Base-by-base conservation (phyloP, 2,797 vertebrate species). In the Eulemur mongoz region DNA sequence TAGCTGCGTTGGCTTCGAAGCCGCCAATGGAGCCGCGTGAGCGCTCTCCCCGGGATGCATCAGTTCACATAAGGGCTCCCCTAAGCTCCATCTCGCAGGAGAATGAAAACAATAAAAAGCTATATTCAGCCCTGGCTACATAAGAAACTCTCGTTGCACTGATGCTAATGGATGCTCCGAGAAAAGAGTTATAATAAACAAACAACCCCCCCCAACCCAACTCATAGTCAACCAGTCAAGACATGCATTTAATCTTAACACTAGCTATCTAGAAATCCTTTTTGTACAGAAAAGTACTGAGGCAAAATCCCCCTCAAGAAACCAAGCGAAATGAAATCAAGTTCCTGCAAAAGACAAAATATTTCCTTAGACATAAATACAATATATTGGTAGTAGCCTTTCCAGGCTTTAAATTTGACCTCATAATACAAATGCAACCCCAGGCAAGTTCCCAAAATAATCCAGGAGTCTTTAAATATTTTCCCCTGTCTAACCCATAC, bases 21-120 rank as follows among this genome's bases (percentile, higher is more conserved):
- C 89, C 4, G 3, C 54, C n/a, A 9, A 8, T 0, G 4, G 35
- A 0, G 4, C 30, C 14, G 40, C 0, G 0, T 0, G 35, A 69
- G 50, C 2, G 0, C 13, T 67, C 88, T 70, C 73, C 9, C 45
- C 1, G 27, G 95, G 95, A 91, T 15, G 1, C 45, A 6, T 4
- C 38, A 2, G 83, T n/a, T 94, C 93, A 91, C 50, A 23, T 0
- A 30, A 70, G 1, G 0, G 87, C 75, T 95, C 95, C 87, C 92
- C 73, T 18, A 91, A 81, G 85, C 52, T 79, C 76, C 32, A 76
- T 82, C 69, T 61, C 5, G 2, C 75, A 85, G 87, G 94, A 89
- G 89, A 95, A 85, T 6, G 52, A 86, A 92, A 97, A 96, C 48
- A 72, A 79, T n/a, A 63, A 67, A 96, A 93, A 22, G 32, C 32